Evolutionary conservation across 1,140 invertebrate species (phyloP).

Genomic region (Megalonaias nervosa): DNA sequence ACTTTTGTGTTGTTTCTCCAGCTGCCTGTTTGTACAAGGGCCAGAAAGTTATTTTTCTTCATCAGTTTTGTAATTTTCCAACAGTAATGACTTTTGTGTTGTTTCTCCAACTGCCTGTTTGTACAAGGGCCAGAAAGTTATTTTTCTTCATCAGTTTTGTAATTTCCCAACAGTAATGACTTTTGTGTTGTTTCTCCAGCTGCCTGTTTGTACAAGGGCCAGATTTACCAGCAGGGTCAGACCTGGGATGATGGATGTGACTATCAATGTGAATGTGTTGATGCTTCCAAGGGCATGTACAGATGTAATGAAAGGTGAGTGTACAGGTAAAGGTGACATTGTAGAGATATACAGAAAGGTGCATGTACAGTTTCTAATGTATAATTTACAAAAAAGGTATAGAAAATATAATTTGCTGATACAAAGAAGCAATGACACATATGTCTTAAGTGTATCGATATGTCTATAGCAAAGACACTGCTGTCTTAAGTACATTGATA

Average conservation of each 20-base stretch:
- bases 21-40: slow-evolving; percentile 50
- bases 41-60: background rate
- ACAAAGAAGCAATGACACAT: too few species aligned
- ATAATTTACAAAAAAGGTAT: too few species aligned
- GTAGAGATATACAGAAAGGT: background rate
- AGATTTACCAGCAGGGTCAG: slow-evolving; percentile 41
- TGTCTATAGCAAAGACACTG: too few species aligned
- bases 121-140: slow-evolving; percentile 40
- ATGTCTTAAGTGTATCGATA: too few species aligned
- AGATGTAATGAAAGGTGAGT: slow-evolving; percentile 49
- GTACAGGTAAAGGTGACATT: background rate
- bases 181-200: slow-evolving; percentile 18
- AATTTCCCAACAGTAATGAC: too few species aligned
- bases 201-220: slow-evolving; percentile 48
- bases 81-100: background rate
- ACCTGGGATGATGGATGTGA: slow-evolving; percentile 53
- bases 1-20: slow-evolving; percentile 13
- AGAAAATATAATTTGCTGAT: too few species aligned
- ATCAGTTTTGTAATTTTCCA: too few species aligned
- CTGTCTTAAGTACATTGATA: too few species aligned
- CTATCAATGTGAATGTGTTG: slow-evolving; percentile 47
- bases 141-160: too few species aligned
- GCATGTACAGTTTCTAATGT: too few species aligned
- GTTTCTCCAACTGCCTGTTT: slow-evolving; percentile 35
- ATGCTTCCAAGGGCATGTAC: slow-evolving; percentile 45